Evolutionary conservation across 2,113 vertebrate genomes (phyloP).

Genomic region (Pterocles burchelli): DNA sequence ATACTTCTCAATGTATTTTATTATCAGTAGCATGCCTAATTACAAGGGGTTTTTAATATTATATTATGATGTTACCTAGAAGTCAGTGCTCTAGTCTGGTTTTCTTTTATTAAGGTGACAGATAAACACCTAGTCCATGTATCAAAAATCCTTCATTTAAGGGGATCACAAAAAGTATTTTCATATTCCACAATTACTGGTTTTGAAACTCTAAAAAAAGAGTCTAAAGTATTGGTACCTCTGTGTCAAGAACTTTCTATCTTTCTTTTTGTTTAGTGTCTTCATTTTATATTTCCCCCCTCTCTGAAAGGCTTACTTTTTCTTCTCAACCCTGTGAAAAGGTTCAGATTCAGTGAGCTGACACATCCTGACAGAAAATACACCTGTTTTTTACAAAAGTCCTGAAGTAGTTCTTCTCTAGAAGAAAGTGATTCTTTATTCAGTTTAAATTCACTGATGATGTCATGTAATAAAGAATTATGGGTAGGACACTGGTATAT

Average conservation of each 20-base stretch:
- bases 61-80: not conserved
- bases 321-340: not conserved
- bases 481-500: not conserved
- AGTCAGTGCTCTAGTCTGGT: fast-evolving
- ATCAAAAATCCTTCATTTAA: not conserved
- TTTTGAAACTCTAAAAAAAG: not conserved
- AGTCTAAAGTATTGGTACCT: not conserved
- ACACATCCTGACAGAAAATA: not conserved
- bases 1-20: not conserved
- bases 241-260: not conserved
- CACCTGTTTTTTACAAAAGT: not conserved
- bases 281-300: not conserved
- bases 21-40: not conserved
- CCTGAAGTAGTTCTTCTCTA: not conserved
- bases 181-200: fast-evolving
- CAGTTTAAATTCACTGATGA: not conserved
- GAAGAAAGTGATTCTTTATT: not conserved
- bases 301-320: not conserved
- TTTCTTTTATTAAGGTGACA: not conserved
- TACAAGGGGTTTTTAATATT: not conserved
- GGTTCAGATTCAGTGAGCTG: not conserved
- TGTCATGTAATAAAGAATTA: not conserved
- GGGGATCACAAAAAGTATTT: not conserved
- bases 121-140: not conserved
- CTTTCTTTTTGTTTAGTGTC: not conserved